These are phyloP conservation scores for Odocoileus hemionus DNA, from an alignment of 2,113 vertebrate genomes.

Conservation along the genomic window DNA sequence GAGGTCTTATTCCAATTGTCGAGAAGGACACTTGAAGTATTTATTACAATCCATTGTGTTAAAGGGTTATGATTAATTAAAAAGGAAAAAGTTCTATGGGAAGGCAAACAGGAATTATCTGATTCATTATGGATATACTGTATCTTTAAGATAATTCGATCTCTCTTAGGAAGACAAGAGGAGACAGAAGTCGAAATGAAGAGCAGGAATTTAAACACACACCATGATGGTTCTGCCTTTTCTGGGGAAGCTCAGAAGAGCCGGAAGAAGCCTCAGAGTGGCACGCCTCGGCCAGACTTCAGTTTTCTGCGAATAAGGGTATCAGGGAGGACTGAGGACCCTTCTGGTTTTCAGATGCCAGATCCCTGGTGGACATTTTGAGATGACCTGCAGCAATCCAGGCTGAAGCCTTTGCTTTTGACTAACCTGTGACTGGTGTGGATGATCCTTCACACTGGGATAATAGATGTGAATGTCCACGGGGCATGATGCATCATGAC, in stretches of 20 bases:
- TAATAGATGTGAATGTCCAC: background rate
- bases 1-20: background rate
- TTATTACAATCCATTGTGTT: background rate
- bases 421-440: background rate
- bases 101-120: background rate
- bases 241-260: background rate
- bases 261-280: background rate
- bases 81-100: background rate
- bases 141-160: background rate
- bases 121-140: background rate
- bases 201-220: background rate
- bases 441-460: accelerated
- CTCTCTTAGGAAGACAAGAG: background rate
- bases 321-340: background rate
- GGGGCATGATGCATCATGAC: background rate
- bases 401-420: background rate
- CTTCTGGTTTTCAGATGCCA: no score
- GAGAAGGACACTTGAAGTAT: background rate
- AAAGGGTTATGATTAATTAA: background rate
- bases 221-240: background rate
- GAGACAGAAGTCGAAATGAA: background rate
- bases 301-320: background rate
- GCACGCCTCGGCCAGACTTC: accelerated
- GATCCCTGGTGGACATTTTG: background rate
- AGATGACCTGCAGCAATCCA: background rate